Conservation (phyloP, 2,888 invertebrate species). For the Xanthorhoe designata region DNA sequence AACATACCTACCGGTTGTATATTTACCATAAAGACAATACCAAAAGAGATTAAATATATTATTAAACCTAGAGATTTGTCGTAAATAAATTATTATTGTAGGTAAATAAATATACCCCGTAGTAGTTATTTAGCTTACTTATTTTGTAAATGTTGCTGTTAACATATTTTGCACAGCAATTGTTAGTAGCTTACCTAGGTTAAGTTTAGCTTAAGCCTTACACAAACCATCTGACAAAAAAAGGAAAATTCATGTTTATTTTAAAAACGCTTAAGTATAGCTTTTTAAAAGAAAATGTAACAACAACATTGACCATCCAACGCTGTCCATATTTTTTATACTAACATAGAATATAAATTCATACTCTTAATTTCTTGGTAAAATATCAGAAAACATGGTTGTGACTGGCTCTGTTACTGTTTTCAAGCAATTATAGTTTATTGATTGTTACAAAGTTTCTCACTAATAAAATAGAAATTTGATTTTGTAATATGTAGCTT, state of each 20-base stretch:
- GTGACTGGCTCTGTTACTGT: constrained; percentile 3
- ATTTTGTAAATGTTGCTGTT: constrained; percentile 31
- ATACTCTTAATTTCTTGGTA: neutral
- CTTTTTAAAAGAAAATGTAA: neutral
- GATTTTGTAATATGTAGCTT: neutral
- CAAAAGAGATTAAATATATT: constrained; percentile 24
- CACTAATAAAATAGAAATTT: neutral
- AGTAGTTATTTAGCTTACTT: constrained; percentile 19
- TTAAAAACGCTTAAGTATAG: constrained; percentile 2
- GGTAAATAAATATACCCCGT: constrained; percentile 12
- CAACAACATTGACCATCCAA: constrained; percentile 5
- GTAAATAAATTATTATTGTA: constrained; percentile 12
- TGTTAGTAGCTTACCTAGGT: constrained; percentile 28
- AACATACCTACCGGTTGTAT: constrained; percentile 10
- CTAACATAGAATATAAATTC: neutral
- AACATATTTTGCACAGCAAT: constrained; percentile 19
- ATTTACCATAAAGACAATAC: constrained; percentile 28
- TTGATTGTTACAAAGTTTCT: neutral
- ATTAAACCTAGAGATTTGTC: constrained; percentile 2
- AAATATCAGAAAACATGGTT: constrained; percentile 9
- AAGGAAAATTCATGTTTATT: neutral
- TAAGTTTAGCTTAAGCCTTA: constrained; percentile 32
- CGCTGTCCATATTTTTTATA: constrained; percentile 11
- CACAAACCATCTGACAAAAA: constrained; percentile 1
- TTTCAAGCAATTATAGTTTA: neutral